Percentiles rank a stretch among this genome's conserved stretches.
These are phyloP conservation scores for Piprites chloris DNA, from an alignment of 2,113 vertebrate species.

Conservation along the genomic window DNA sequence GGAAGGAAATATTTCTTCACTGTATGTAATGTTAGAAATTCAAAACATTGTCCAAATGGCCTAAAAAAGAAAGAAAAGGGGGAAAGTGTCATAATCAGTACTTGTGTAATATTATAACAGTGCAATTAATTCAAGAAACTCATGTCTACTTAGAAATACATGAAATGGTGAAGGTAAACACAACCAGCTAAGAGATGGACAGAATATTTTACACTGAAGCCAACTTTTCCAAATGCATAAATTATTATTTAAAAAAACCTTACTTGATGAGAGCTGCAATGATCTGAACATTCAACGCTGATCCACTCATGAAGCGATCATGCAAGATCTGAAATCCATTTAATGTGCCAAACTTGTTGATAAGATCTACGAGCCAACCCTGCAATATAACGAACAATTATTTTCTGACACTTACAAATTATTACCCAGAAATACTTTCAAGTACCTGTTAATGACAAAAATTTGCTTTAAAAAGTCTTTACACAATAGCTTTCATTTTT, in stretches of 20 bases:
- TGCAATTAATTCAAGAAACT: not conserved
- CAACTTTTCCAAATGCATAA: not conserved
- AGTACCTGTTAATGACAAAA: not conserved
- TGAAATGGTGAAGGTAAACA: not conserved
- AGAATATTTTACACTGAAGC: not conserved
- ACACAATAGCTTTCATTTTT: not conserved
- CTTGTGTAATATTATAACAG: not conserved
- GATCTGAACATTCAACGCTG: slow-evolving; percentile 99
- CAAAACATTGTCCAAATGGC: slow-evolving; percentile 99
- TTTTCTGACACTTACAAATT: not conserved
- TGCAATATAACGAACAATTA: slow-evolving; percentile 64
- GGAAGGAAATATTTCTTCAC: slow-evolving; percentile 99
- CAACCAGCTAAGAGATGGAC: not conserved
- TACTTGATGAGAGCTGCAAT: slow-evolving; percentile 99
- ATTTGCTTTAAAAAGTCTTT: not conserved
- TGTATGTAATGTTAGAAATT: slow-evolving; percentile 98
- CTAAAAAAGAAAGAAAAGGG: slow-evolving; percentile 69
- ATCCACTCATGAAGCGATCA: slow-evolving; percentile 97
- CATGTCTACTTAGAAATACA: not conserved
- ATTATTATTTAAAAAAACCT: slow-evolving; percentile 44
- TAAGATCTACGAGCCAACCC: slow-evolving; percentile 99
- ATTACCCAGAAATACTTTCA: not conserved
- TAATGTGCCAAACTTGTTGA: slow-evolving; percentile 99
- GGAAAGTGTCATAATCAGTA: not conserved
- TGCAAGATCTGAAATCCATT: slow-evolving; percentile 99